Evolutionary conservation across 2,888 invertebrate genomes (phyloP), one percentile per base, ranked within the genome.

Genomic region (Caenorhabditis parvicauda): DNA sequence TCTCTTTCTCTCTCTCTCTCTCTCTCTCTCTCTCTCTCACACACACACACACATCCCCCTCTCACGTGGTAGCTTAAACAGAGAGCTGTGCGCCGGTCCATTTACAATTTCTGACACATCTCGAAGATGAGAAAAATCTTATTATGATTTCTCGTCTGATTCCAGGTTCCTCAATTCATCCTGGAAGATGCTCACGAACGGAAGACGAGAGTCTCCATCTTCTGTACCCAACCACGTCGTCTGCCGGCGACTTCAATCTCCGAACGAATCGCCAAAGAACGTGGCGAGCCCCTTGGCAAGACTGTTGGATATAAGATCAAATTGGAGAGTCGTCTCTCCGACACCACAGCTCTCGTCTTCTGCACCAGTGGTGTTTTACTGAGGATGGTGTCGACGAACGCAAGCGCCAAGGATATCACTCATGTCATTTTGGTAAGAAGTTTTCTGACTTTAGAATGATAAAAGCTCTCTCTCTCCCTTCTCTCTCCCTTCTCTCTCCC

Each of bases 321-420:
- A 41, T 84, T 95, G 62, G 94, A 95, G 83, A 21, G 19, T 28
- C 19, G 2, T 22, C 37, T 7, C 3, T 37, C 89, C 17, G 88
- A 88, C 0, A 87, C 88, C 70, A 91, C 92, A 0, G 86, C 90
- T 32, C 85, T 93, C 60, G 89, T 90, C 0, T 93, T 90, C 83
- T 92, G 92, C 81, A 93, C 93, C n/a, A 90, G 89, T 80, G 92
- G 92, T 0, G 89, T 93, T 3, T 85, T 93, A 58, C 85, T 96
- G 59, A 85, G 94, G 49, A 91, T 90, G 0, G 84, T 96, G 54
- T 91, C 93, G 88, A 87, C 87, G 2, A 89, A 89, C 2, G 89
- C 89, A 65, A 84, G 88, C 2, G 63, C 82, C 25, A 85, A 86
- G 5, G 87, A 88, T 17, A 87, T 91, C 45, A 90, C 92, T 0